These are phyloP conservation scores for Pheosia tremula DNA, from an alignment of 2,888 invertebrate species.

Conservation along the genomic window DNA sequence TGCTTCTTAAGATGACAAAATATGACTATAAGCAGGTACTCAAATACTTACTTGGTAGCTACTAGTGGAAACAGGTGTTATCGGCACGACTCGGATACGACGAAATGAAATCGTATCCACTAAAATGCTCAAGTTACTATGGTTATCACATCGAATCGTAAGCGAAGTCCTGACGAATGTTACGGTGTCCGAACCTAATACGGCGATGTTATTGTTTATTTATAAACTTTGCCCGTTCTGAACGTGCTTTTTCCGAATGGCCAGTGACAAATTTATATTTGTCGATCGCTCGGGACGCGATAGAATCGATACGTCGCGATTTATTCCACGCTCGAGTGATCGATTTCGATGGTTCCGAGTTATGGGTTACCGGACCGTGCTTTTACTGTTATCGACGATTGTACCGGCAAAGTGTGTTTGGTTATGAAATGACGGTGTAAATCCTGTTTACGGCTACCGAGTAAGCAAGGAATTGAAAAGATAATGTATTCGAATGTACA, in stretches of 20 bases:
- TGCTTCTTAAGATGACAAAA: too few species aligned
- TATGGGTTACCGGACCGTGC: constrained; percentile 57
- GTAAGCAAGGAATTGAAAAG: constrained; percentile 13
- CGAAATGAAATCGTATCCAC: constrained; percentile 30
- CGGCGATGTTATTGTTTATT: constrained; percentile 79
- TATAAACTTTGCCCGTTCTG: constrained; percentile 68
- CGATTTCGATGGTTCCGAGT: constrained; percentile 75
- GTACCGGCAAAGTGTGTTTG: constrained; percentile 46
- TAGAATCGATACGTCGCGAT: constrained; percentile 78
- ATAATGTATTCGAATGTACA: not conserved
- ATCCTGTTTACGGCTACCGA: constrained; percentile 18
- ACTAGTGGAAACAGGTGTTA: too few species aligned
- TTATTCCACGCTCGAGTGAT: constrained; percentile 77
- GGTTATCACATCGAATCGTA: constrained; percentile 66
- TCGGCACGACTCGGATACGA: constrained; percentile 2
- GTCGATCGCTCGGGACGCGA: constrained; percentile 75
- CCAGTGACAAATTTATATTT: constrained; percentile 83
- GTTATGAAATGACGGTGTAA: constrained; percentile 32
- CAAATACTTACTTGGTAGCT: too few species aligned
- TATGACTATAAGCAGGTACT: too few species aligned
- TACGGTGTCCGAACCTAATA: constrained; percentile 70
- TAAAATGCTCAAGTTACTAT: constrained; percentile 51
- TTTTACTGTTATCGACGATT: constrained; percentile 56
- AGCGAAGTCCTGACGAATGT: constrained; percentile 68
- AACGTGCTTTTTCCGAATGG: constrained; percentile 69